Base-by-base conservation (phyloP, 2,888 invertebrate genomes). In the Aporophyla lueneburgensis region DNA sequence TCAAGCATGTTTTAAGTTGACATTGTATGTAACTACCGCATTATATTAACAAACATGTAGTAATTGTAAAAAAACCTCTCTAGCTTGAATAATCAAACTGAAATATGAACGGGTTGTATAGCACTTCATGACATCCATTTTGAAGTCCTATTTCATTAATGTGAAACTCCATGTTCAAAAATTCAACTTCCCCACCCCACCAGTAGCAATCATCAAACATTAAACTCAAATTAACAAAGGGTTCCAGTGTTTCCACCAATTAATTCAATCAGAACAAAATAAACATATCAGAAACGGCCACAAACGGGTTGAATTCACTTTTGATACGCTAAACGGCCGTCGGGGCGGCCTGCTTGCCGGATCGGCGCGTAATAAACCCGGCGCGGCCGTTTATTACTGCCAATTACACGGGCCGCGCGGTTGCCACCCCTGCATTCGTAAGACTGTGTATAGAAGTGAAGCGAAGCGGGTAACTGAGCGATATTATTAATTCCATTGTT, bases 361-460 rank as follows among this genome's bases (percentile, higher is more conserved):
- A 81, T 79, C 85, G 85, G 79, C 85, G 80, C 87, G 88, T 91
- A 90, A 91, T 92, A 90, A 88, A 90, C 86, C 85, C 87, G 73
- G 83, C 86, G 82, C 79, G 85, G 85, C 85, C 86, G 86, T 83
- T 87, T 86, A 89, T 93, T 92, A 91, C 91, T 89, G 91, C 91
- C 95, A 90, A 90, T 91, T 91, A 91, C 87, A 86, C 86, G 88
- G 80, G 85, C 80, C 85, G 85, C 82, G 85, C 79, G 81, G 92
- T 94, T 95, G 93, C 94, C 93, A 94, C 91, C 93, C 92, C 93
- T 67, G 93, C 92, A 91, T 87, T 89, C 78, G 84, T 90, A 89
- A 86, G 84, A 86, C 68, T n/a, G 56, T 27, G 54, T 71, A 84
- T 78, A 88, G 24, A 66, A 88, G n/a, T 5, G 0, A 12, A 87